Conservation (phyloP, 2,797 vertebrate genomes). For the Craterocephalus amniculus region DNA sequence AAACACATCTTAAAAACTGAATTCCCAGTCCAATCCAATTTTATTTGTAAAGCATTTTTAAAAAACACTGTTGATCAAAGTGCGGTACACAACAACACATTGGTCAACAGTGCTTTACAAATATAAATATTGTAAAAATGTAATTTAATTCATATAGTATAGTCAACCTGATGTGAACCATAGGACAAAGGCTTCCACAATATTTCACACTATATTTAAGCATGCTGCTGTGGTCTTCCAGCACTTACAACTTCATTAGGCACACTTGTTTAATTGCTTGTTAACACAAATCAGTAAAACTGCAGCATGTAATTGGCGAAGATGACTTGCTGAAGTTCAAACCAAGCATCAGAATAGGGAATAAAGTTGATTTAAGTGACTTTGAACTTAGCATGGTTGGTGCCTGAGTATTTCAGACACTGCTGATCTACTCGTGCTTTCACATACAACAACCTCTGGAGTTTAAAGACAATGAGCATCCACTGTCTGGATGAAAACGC, state of each 20-base stretch:
- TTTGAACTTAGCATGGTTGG: neutral
- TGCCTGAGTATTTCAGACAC: neutral
- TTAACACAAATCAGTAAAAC: neutral
- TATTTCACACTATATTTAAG: conserved; percentile 39
- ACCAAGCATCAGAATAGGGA: neutral
- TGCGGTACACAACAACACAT: too few species aligned
- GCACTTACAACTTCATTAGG: neutral
- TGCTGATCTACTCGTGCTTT: too few species aligned
- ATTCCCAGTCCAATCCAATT: conserved; percentile 4
- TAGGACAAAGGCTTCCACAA: conserved; percentile 20
- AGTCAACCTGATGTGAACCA: conserved; percentile 25
- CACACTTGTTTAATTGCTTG: neutral
- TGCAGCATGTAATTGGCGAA: neutral
- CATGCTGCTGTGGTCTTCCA: conserved; percentile 16
- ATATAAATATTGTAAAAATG: too few species aligned
- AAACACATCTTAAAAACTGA: conserved; percentile 19
- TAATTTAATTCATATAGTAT: too few species aligned
- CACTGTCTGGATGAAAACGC: neutral
- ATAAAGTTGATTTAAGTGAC: neutral
- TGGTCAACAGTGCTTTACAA: too few species aligned
- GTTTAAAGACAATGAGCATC: neutral
- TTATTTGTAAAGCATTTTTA: too few species aligned
- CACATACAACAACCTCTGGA: too few species aligned
- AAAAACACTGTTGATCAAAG: too few species aligned
- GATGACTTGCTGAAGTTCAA: neutral